Conservation (phyloP, 2,113 vertebrate genomes). For the Heterochromis multidens region DNA sequence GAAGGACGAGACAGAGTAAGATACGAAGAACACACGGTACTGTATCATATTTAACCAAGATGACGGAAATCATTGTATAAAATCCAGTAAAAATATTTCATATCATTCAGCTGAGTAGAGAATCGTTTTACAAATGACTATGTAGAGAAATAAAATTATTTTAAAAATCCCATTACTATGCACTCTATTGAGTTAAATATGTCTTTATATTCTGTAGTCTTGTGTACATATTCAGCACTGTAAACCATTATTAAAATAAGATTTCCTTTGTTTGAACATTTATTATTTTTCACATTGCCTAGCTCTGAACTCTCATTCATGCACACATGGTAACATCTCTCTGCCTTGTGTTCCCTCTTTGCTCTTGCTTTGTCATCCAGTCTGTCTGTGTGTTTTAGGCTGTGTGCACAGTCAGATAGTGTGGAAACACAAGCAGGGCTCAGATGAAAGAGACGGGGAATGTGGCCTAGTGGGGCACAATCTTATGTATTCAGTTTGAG, state of each 20-base stretch:
- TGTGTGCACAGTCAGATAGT: slow-evolving; percentile 32
- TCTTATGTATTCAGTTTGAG: slow-evolving; percentile 66
- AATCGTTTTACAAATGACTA: background rate
- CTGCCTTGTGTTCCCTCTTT: background rate
- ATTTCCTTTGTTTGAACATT: background rate
- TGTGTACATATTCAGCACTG: background rate
- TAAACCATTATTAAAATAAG: background rate
- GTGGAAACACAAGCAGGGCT: slow-evolving; percentile 19
- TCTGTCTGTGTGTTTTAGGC: slow-evolving; percentile 12
- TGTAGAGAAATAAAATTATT: background rate
- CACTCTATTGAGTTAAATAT: background rate
- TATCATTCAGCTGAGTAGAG: background rate
- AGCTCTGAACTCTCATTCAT: background rate
- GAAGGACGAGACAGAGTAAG: background rate
- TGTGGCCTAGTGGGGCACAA: background rate
- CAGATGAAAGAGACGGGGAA: slow-evolving; percentile 7
- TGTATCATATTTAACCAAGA: background rate
- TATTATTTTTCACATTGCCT: background rate
- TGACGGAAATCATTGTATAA: background rate
- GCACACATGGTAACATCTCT: background rate
- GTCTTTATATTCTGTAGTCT: background rate
- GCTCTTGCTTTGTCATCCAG: slow-evolving; percentile 47
- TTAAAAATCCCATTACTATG: background rate
- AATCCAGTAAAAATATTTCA: background rate
- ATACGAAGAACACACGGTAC: background rate